Base-by-base conservation (phyloP, 2,113 vertebrate genomes). In the Sinocyclocheilus rhinocerous region DNA sequence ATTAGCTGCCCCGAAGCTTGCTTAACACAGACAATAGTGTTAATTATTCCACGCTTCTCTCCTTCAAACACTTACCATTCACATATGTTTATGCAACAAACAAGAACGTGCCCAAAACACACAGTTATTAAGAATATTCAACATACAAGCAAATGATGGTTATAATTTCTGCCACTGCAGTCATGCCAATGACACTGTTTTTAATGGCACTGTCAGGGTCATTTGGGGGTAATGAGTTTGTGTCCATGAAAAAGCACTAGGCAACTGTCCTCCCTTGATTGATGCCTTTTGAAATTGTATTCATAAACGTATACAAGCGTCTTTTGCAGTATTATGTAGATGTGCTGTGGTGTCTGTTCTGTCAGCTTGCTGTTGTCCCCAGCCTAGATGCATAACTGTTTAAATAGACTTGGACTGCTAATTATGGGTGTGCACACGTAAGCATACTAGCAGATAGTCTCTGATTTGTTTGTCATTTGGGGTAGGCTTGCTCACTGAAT, bases 51-150 rank as follows among this genome's bases (percentile, higher is more conserved):
- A 81, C n/a, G 22, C 45, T 18, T 80, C 76, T 67, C 59, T 67
- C 69, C 67, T 70, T 85, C 24, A 72, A 83, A 83, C 63, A 75
- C 26, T 26, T 45, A 16, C 61, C 29, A 65, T 84, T 55, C 67
- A 81, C 2, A 18, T 81, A 63, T 63, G 84, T 84, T 88, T 86
- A 83, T 70, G 69, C 83, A 76, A 88, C 84, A 86, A 86, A 84
- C 59, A 86, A 26, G 18, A n/a, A 76, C 67, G 61, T 63, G 63
- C 20, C 57, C 78, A 81, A 88, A 85, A 86, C 81, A 86, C 50
- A 86, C 85, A 82, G 11, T 63, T 76, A 82, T 72, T 84, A 82
- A 85, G 70, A 87, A 84, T 76, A 81, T 85, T 85, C 69, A n/a
- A 29, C 67, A 78, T 20, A 52, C n/a, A 76, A 86, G 52, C 10